Evolutionary conservation across 2,797 vertebrate genomes (phyloP), one percentile per base, ranked within the genome.

Genomic region (Pseudochaenichthys georgianus): DNA sequence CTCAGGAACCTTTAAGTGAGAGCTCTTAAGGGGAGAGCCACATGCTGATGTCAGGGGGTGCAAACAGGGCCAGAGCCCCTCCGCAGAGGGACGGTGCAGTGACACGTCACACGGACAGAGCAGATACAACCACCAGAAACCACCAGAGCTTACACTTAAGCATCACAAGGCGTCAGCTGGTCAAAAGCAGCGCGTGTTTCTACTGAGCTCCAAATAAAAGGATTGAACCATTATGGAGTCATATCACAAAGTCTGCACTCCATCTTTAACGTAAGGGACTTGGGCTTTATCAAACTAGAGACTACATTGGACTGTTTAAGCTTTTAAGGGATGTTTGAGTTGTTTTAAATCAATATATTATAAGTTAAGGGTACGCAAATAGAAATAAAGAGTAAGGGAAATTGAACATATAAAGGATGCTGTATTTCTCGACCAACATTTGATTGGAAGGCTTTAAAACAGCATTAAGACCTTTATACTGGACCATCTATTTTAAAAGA

Each of bases 51-150:
- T 28, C 13, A 34, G 43, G 28, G 15, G 70, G 45, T 43, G 51
- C 52, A 58, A 67, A 57, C 50, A 73, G 60, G 57, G 51, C 54
- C 62, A 46, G 65, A 9, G 64, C 55, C 61, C 70, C 55, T 57
- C 43, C 10, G 47, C 47, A n/a, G 43, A 23, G 13, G 28, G 38
- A 7, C 53, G 31, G n/a, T 76, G 70, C 55, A 52, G 38, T 45
- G 10, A n/a, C n/a, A n/a, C n/a, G n/a, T n/a, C n/a, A 23, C 7
- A 34, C 8, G 19, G 28, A 74, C n/a, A 47, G 70, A 72, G n/a
- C 9, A 4, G 23, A 60, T 57, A 61, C 31, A 8, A 51, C 47
- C 38, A 50, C 59, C 19, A 16, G 54, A 16, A 57, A 53, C 52
- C 21, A 55, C 15, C 19, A 4, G 28, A n/a, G 13, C 9, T 11